phyloP scores from a whole-genome alignment of 2,113 vertebrate genomes.

The Tenrec ecaudatus region DNA sequence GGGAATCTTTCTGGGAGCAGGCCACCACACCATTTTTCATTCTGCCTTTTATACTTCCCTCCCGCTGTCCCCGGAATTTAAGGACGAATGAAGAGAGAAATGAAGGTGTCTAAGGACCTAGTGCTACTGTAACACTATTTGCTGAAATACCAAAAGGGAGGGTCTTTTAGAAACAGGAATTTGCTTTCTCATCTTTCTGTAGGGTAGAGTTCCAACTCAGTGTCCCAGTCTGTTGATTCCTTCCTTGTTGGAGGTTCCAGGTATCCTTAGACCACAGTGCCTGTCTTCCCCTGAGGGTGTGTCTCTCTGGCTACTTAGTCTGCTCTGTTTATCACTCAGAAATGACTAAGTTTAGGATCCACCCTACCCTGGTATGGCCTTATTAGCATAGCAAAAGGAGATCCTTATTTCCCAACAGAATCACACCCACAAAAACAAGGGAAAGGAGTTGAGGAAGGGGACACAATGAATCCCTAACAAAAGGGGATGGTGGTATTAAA shows the following conservation, averaged over 20 bases:
- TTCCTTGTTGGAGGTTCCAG: not conserved
- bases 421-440: not conserved
- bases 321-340: not conserved
- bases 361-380: not conserved
- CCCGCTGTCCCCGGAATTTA: too few relatives aligned
- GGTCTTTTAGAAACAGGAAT: not conserved
- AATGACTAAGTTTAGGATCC: not conserved
- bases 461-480: not conserved
- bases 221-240: too few relatives aligned
- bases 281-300: not conserved
- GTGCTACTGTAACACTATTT: not conserved
- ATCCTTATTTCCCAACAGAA: not conserved
- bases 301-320: not conserved
- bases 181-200: not conserved
- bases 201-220: too few relatives aligned
- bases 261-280: not conserved
- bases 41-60: not conserved
- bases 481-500: not conserved
- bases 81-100: constrained; percentile 12
- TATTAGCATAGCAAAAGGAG: not conserved
- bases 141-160: not conserved
- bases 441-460: not conserved
- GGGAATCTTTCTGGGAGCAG: too few relatives aligned
- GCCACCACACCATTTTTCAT: too few relatives aligned
- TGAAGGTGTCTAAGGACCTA: not conserved